These are phyloP conservation scores for Orius laevigatus DNA, from an alignment of 1,140 invertebrate genomes.

Conservation along the genomic window DNA sequence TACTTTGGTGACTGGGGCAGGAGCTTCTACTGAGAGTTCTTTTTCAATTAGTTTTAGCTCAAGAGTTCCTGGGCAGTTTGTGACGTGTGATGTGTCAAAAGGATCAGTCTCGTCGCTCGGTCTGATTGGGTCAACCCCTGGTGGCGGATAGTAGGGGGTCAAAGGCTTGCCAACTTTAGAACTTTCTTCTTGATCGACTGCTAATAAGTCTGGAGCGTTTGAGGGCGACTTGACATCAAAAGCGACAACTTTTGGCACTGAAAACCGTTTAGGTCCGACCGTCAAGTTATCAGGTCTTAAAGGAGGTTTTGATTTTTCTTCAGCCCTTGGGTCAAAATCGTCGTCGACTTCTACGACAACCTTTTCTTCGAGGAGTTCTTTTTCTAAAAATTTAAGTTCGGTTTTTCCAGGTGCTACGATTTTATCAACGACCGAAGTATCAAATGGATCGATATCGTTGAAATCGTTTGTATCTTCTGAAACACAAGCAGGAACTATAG, in stretches of 20 bases:
- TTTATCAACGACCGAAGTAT: slow-evolving; percentile 58
- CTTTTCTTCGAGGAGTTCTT: slow-evolving; percentile 40
- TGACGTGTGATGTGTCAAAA: slow-evolving; percentile 67
- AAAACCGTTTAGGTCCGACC: slow-evolving; percentile 16
- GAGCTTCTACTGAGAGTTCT: slow-evolving; percentile 31
- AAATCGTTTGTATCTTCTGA: slow-evolving; percentile 33
- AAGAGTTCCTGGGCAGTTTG: slow-evolving; percentile 49
- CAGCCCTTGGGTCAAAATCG: slow-evolving; percentile 57
- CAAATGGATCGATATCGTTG: slow-evolving; percentile 62
- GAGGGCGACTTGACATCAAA: slow-evolving; percentile 43
- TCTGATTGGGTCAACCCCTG: slow-evolving; percentile 10
- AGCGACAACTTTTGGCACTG: slow-evolving; percentile 41
- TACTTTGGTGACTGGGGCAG: not conserved
- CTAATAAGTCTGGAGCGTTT: slow-evolving; percentile 36
- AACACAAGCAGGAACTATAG: slow-evolving; percentile 38
- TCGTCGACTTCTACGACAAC: slow-evolving; percentile 25
- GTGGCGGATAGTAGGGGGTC: slow-evolving; percentile 43
- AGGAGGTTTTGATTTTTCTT: slow-evolving; percentile 21
- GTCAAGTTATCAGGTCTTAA: slow-evolving; percentile 18
- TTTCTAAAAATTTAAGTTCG: slow-evolving; percentile 61
- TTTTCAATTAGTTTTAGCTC: slow-evolving; percentile 57
- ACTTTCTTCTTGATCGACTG: slow-evolving; percentile 38
- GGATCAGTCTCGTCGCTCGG: slow-evolving; percentile 36
- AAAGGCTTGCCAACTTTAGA: slow-evolving; percentile 44
- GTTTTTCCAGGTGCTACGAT: slow-evolving; percentile 52